Evolutionary conservation across 2,797 vertebrate genomes (phyloP).

Genomic region (Geotrypetes seraphini): DNA sequence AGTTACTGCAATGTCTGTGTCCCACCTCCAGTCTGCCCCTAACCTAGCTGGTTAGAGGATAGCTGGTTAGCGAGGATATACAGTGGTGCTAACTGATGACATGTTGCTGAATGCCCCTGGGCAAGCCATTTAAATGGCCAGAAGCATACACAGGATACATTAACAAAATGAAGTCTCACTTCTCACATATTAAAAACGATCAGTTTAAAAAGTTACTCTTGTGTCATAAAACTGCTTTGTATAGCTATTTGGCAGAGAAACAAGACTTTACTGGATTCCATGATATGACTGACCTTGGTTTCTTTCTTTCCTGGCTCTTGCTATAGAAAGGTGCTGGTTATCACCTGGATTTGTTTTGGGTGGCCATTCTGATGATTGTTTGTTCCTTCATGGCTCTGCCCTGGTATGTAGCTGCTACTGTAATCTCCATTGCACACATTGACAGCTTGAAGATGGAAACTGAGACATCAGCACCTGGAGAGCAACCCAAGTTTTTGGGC

Average conservation of each 20-base stretch:
- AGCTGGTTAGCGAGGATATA: no score
- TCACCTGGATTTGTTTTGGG: constrained; percentile 90
- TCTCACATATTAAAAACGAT: no score
- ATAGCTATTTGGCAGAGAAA: fast-evolving
- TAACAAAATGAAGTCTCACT: no score
- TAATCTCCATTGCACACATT: constrained; percentile 94
- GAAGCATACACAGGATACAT: no score
- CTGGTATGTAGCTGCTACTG: constrained; percentile 92
- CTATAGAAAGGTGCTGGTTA: constrained; percentile 91
- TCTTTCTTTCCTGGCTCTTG: neutral
- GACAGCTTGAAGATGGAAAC: constrained; percentile 98
- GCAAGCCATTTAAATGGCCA: no score
- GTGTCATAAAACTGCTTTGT: no score
- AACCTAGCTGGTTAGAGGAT: no score
- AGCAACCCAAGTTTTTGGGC: constrained; percentile 91
- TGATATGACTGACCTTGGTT: neutral
- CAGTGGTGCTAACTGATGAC: no score
- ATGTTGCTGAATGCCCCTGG: no score
- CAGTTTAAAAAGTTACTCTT: no score
- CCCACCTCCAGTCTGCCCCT: no score
- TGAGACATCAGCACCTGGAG: constrained; percentile 87
- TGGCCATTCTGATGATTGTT: constrained; percentile 74
- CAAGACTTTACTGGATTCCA: fast-evolving
- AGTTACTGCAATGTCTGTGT: no score
- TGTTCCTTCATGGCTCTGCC: constrained; percentile 94